Percentiles rank a stretch among this genome's conserved stretches.
These are phyloP conservation scores for Archips xylosteana DNA, from an alignment of 2,888 invertebrate genomes.

Conservation along the genomic window DNA sequence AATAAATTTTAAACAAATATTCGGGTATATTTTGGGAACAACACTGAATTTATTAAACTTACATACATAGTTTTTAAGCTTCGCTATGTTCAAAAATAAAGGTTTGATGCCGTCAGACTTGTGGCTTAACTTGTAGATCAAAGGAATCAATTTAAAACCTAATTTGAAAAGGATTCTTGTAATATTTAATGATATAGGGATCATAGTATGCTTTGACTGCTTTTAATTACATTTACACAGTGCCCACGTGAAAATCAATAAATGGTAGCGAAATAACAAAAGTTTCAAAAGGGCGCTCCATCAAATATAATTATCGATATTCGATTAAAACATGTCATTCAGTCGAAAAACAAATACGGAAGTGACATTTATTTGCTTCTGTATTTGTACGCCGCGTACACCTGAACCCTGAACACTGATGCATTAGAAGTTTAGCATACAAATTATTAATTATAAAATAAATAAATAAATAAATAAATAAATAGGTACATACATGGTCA, in stretches of 20 bases:
- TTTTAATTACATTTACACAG: conserved; percentile 7
- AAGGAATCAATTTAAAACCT: conserved; percentile 13
- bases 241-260: neutral
- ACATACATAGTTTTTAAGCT: neutral
- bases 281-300: neutral
- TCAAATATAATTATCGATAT: neutral
- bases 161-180: neutral
- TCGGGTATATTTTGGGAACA: neutral
- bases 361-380: neutral
- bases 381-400: neutral
- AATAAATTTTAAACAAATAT: neutral
- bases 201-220: too few species aligned
- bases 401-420: neutral
- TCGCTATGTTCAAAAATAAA: neutral
- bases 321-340: neutral
- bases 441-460: too few species aligned
- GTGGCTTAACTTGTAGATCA: conserved; percentile 1
- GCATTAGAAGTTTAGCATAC: neutral
- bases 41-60: neutral
- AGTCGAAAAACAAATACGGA: neutral
- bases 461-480: too few species aligned
- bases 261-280: neutral
- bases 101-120: neutral
- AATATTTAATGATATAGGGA: too few species aligned
- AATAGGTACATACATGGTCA: too few species aligned